phyloP scores from a whole-genome alignment of 1,140 invertebrate genomes.

The Lordiphosa clarofinis region DNA sequence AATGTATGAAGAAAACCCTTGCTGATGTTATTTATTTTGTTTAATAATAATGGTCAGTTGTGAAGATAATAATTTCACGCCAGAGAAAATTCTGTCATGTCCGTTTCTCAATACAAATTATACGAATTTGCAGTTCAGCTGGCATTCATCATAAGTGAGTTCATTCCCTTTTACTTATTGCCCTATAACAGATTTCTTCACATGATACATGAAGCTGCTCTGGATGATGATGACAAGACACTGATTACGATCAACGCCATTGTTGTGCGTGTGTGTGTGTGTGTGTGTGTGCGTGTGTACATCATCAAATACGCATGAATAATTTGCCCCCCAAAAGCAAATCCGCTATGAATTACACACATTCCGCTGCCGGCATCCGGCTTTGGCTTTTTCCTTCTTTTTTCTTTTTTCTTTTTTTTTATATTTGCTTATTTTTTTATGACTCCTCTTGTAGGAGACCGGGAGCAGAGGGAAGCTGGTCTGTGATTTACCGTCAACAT shows the following conservation, averaged over 20 bases:
- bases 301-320: constrained; percentile 57
- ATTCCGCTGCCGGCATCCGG: constrained; percentile 32
- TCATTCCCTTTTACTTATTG: too few species aligned
- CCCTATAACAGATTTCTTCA: too few species aligned
- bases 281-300: constrained; percentile 13
- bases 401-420: constrained; percentile 18
- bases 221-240: constrained; percentile 30
- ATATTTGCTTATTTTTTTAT: constrained; percentile 38
- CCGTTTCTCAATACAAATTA: too few species aligned
- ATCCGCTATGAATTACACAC: constrained; percentile 55
- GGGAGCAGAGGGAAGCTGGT: constrained; percentile 3
- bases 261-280: constrained; percentile 16
- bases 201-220: neutral
- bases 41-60: too few species aligned
- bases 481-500: constrained; percentile 59
- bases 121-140: too few species aligned
- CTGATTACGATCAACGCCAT: constrained; percentile 38
- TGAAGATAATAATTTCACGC: too few species aligned
- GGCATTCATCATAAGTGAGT: too few species aligned
- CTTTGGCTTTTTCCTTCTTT: constrained; percentile 40
- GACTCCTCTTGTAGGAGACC: constrained; percentile 23
- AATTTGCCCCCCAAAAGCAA: constrained; percentile 37
- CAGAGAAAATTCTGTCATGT: too few species aligned
- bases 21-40: too few species aligned
- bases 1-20: too few species aligned